Conservation (phyloP, 2,797 vertebrate species). For the Sebastolobus alascanus region DNA sequence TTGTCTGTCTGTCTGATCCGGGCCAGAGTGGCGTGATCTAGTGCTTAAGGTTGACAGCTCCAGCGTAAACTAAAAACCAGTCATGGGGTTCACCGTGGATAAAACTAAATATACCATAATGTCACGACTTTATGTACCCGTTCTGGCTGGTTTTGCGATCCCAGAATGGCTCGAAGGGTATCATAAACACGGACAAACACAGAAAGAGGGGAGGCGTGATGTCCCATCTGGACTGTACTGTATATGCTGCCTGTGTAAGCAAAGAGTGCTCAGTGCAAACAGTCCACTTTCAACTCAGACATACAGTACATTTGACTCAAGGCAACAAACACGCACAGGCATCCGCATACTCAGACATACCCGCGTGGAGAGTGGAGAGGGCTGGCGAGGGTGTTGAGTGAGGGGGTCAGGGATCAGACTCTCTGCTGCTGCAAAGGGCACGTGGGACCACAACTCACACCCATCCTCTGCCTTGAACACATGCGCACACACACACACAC, state of each 20-base stretch:
- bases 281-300: constrained; percentile 29
- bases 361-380: constrained; percentile 40
- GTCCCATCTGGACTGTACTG: constrained; percentile 35
- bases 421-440: constrained; percentile 70
- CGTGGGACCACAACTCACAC: constrained; percentile 56
- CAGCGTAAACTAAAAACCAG: constrained; percentile 46
- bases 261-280: constrained; percentile 40
- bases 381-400: constrained; percentile 71
- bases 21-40: constrained; percentile 56
- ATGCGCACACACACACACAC: constrained; percentile 32
- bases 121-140: not conserved
- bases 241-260: constrained; percentile 35
- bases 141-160: not conserved
- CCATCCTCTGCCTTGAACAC: constrained; percentile 29
- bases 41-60: constrained; percentile 59
- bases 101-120: constrained; percentile 17
- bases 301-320: constrained; percentile 31
- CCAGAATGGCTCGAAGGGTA: not conserved
- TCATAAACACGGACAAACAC: constrained; percentile 10
- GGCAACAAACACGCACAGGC: constrained; percentile 34
- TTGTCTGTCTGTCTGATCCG: constrained; percentile 71
- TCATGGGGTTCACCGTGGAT: constrained; percentile 15
- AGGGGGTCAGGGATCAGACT: constrained; percentile 71
- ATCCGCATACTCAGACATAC: constrained; percentile 48
- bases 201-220: not conserved